These are phyloP conservation scores for Strigops habroptila DNA, from an alignment of 2,113 vertebrate species.

Conservation along the genomic window DNA sequence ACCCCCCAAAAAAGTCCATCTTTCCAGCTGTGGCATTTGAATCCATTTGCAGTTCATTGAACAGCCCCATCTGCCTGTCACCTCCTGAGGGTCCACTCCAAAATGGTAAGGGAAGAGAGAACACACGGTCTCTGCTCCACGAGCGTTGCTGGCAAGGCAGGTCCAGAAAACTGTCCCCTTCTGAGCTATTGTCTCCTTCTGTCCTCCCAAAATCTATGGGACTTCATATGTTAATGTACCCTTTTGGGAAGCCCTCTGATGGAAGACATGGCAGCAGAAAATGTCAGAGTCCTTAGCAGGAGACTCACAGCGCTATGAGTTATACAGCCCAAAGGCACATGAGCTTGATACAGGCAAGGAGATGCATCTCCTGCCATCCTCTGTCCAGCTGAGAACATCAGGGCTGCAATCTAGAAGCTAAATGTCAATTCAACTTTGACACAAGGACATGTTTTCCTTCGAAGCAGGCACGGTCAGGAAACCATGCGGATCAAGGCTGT, in stretches of 20 bases:
- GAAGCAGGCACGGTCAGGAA: background rate
- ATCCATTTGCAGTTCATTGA: background rate
- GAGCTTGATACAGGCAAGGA: background rate
- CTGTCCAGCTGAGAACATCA: background rate
- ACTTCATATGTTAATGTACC: slow-evolving; percentile 34
- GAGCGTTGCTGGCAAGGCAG: fast-evolving
- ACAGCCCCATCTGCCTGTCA: background rate
- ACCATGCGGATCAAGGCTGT: background rate
- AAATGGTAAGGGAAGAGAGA: background rate
- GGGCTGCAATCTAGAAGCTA: background rate
- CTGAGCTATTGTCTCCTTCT: background rate
- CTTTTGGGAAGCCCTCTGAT: slow-evolving; percentile 9
- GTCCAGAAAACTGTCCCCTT: background rate
- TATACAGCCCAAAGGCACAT: background rate
- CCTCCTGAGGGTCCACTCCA: background rate
- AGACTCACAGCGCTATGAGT: background rate
- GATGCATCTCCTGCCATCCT: background rate
- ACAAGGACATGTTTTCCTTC: background rate
- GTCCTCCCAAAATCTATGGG: background rate
- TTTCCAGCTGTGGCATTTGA: background rate
- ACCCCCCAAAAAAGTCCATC: background rate
- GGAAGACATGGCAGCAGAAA: background rate
- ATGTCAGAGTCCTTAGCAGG: background rate
- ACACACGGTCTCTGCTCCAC: background rate
- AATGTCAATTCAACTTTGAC: slow-evolving; percentile 12